Conservation (phyloP, 2,888 invertebrate species). For the Ectemnius cavifrons region DNA sequence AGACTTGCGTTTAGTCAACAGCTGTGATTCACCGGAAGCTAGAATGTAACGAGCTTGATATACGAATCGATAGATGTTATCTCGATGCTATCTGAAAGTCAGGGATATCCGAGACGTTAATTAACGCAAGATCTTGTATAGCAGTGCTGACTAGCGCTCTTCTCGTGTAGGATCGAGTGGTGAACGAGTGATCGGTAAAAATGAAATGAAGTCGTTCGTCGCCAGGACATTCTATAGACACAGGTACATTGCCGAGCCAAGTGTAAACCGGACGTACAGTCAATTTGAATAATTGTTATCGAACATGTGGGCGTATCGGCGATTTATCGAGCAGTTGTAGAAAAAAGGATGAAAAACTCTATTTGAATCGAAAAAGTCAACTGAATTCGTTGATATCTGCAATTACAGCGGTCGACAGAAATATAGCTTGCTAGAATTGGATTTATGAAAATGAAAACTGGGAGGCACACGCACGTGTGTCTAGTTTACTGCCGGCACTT, state of each 20-base stretch:
- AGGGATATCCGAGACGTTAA: neutral
- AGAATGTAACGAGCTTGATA: neutral
- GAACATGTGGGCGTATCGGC: constrained; percentile 18
- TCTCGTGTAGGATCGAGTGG: too few relatives aligned
- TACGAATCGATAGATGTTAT: neutral
- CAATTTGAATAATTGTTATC: constrained; percentile 43
- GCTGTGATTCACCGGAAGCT: neutral
- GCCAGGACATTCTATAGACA: too few relatives aligned
- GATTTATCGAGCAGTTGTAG: constrained; percentile 5
- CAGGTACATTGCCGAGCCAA: neutral
- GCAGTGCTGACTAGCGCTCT: too few relatives aligned
- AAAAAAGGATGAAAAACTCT: too few relatives aligned
- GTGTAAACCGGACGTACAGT: constrained; percentile 14
- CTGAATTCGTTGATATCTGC: too few relatives aligned
- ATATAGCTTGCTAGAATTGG: too few relatives aligned
- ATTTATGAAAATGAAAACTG: too few relatives aligned
- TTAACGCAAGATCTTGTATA: constrained; percentile 5
- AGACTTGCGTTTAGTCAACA: constrained; percentile 34
- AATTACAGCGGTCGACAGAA: too few relatives aligned
- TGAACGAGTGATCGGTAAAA: neutral
- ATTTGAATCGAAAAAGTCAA: too few relatives aligned
- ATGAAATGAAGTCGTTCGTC: constrained; percentile 4
- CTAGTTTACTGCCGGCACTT: too few relatives aligned
- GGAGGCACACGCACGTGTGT: too few relatives aligned
- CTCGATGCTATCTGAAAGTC: neutral